A percentile compares a stretch with the other conserved stretches of the same genome.
phyloP scores from a whole-genome alignment of 1,140 invertebrate genomes.

The Popillia japonica region DNA sequence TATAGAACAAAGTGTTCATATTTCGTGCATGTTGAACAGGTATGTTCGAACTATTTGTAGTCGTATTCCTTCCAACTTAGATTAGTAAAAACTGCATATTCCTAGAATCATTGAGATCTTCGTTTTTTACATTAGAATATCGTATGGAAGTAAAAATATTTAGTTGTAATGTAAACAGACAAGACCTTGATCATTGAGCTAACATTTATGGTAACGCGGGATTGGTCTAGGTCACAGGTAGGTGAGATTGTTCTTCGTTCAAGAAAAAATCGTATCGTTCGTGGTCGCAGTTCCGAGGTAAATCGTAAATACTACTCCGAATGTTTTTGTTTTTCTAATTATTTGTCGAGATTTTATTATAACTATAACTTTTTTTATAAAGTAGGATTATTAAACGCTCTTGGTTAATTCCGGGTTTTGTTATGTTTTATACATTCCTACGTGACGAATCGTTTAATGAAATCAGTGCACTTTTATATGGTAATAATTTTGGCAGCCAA shows the following conservation, averaged over 20 bases:
- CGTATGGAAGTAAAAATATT: neutral
- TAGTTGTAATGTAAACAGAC: constrained; percentile 1
- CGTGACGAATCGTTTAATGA: neutral
- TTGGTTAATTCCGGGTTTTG: neutral
- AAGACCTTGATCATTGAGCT: constrained; percentile 13
- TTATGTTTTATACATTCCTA: neutral
- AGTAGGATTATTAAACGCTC: neutral
- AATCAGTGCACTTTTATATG: neutral
- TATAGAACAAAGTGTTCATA: too few relatives aligned
- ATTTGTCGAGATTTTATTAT: neutral
- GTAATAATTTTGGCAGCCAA: neutral
- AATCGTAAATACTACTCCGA: neutral
- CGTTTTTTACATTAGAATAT: neutral
- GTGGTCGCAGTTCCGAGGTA: constrained; percentile 4
- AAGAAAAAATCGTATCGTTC: constrained; percentile 5
- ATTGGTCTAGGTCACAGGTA: constrained; percentile 15
- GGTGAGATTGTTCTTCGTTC: constrained; percentile 28
- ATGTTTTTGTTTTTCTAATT: neutral
- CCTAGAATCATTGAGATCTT: too few relatives aligned
- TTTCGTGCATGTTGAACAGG: too few relatives aligned
- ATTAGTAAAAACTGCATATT: too few relatives aligned
- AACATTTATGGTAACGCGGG: constrained; percentile 21
- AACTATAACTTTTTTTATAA: neutral
- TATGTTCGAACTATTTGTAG: too few relatives aligned
- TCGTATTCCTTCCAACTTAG: too few relatives aligned